Base-by-base conservation (phyloP, 2,113 vertebrate genomes). In the Rhinoptilus africanus region DNA sequence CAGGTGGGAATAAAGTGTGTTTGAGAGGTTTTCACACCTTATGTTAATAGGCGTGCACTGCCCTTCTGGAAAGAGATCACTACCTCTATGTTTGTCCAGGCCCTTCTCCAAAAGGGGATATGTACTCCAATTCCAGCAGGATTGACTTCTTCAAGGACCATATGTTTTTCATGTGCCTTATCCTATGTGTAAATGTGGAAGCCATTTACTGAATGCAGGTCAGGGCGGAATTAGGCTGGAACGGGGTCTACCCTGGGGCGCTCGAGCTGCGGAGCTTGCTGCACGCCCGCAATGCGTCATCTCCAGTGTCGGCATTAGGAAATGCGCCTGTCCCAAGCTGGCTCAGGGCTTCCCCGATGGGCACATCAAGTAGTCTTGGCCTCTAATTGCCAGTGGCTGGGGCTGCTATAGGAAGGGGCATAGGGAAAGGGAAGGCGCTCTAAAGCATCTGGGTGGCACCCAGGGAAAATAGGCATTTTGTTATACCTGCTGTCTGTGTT, bases 261-360 rank as follows among this genome's bases (percentile, higher is more conserved):
- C 14, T 39, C 0, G 0, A 63, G 41, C 41, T 73, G n/a, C 0
- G 2, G 47, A 24, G 30, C 18, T 67, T 34, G 30, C 1, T 1
- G 18, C 8, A 16, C 51, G 63, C 17, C 57, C 59, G 21, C 21
- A 24, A 30, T 0, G 5, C 3, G 3, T 35, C 37, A 71, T 14
- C 15, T 51, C 17, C 12, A 8, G 54, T 15, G 27, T 53, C 39
- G 56, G 62, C 34, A 34, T 69, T 50, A 39, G 37, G 43, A 93
- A 89, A n/a, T 4, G 4, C n/a, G 14, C 45, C 48, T 72, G 13
- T 23, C 26, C 28, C 24, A 32, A 57, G 34, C 41, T 63, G 68
- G 20, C 20, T 72, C 17, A 19, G 59, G n/a, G 54, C 64, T 72
- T 57, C 62, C 90, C 23, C 43, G 34, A 23, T 51, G 24, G n/a